Evolutionary conservation across 2,113 vertebrate species (phyloP).

Genomic region (Phyllostomus hastatus): DNA sequence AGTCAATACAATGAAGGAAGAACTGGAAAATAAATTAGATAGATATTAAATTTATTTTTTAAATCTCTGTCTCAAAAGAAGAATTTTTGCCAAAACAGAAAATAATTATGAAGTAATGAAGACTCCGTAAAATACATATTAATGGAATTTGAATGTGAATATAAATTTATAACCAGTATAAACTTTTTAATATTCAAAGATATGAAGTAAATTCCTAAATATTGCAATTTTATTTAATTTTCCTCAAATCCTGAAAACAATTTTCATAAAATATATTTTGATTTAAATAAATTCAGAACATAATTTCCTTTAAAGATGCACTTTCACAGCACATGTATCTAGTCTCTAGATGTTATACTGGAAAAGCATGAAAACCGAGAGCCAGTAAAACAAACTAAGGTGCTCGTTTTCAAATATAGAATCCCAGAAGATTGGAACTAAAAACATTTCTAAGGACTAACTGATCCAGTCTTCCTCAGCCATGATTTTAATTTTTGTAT

Average conservation of each 20-base stretch:
- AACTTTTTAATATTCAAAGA: conserved; percentile 44
- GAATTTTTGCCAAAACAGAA: neutral
- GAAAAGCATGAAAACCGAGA: neutral
- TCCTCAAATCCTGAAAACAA: conserved; percentile 26
- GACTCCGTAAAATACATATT: neutral
- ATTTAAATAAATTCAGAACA: conserved; percentile 53
- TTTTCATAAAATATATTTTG: conserved; percentile 25
- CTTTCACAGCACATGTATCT: conserved; percentile 36
- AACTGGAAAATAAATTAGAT: conserved; percentile 1
- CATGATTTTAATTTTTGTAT: neutral
- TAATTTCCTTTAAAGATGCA: conserved; percentile 33
- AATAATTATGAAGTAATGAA: conserved; percentile 28
- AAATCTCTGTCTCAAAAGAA: conserved; percentile 22
- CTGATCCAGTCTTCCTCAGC: neutral
- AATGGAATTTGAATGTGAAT: conserved; percentile 25
- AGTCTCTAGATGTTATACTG: neutral
- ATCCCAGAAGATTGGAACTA: neutral
- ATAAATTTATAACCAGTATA: conserved; percentile 13
- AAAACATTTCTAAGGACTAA: conserved; percentile 9
- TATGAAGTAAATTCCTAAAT: conserved; percentile 44
- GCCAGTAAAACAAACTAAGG: neutral
- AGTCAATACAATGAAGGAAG: neutral
- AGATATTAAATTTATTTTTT: neutral
- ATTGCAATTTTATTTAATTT: conserved; percentile 46
- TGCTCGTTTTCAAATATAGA: neutral